Base-by-base conservation (phyloP, 2,797 vertebrate species). In the Champsocephalus esox region DNA sequence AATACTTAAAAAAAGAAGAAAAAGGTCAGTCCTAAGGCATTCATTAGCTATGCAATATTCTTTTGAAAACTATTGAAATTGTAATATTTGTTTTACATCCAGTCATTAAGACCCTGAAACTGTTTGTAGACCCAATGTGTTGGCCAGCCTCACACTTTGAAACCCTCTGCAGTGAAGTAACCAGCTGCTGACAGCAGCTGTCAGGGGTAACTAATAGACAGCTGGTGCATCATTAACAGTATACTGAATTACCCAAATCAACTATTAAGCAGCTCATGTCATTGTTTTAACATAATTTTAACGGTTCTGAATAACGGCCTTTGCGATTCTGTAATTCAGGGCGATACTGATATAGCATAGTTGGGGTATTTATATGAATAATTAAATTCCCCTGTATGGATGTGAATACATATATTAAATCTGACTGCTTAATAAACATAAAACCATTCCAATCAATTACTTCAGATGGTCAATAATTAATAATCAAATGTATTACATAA, bases 401-500 rank as follows among this genome's bases (percentile, higher is more conserved):
- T 48, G 14, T 51, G 14, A 55, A 38, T 32, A 61, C 10, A 43
- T 61, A 59, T 49, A 49, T 11, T 9, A 32, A 14, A 51, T 55
- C 8, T 55, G 9, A 68, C 54, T 28, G 5, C 7, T 51, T n/a
- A 61, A 12, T 74, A 34, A 55, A 70, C 3, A 38, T 17, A 66
- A 24, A 74, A 34, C 13, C 34, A 13, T 45, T 75, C 3, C 24
- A 56, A 46, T 10, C 9, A 58, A 50, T 48, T 6, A 38, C 8
- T 2, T 38, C 8, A 38, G 8, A 38, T 38, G 0, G 1, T 12
- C 41, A 7, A 16, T n/a, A 12, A 51, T 6, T 38, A 49, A 38
- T 38, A 38, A 38, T 38, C 6, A 38, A 38, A 38, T 38, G 34
- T 38, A 9, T 64, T 28, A 28, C 28, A 17, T 50, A 58, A 60